Conservation (phyloP, 2,797 vertebrate species). For the Protosalanx chinensis region DNA sequence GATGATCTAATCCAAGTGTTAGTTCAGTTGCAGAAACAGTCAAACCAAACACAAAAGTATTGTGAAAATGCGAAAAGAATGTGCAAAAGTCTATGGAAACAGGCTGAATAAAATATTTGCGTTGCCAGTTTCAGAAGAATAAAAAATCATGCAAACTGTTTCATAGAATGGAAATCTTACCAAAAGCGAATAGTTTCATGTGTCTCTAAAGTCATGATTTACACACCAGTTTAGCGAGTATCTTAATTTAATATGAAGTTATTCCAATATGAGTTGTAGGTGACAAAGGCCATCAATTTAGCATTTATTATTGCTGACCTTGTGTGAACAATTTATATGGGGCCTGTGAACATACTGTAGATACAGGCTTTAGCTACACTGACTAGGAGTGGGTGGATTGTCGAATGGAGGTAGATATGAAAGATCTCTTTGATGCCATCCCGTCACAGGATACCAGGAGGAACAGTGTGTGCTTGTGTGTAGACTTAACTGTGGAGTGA, state of each 20-base stretch:
- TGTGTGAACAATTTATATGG: slow-evolving; percentile 23
- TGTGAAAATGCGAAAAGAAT: no score
- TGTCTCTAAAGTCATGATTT: no score
- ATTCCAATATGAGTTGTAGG: neutral
- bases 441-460: slow-evolving; percentile 43
- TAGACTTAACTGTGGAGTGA: slow-evolving; percentile 47
- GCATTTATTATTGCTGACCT: neutral
- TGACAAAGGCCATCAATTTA: neutral
- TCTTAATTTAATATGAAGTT: neutral
- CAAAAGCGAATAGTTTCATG: slow-evolving; percentile 34
- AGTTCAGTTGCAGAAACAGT: no score
- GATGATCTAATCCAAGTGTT: no score
- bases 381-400: slow-evolving; percentile 18
- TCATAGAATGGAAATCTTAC: slow-evolving; percentile 56
- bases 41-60: no score
- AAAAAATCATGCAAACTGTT: slow-evolving; percentile 62
- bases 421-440: slow-evolving; percentile 60
- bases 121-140: slow-evolving; percentile 44
- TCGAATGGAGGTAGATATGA: slow-evolving; percentile 36
- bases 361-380: slow-evolving; percentile 13
- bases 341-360: slow-evolving; percentile 44
- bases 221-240: neutral
- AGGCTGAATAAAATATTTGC: neutral
- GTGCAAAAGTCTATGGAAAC: no score
- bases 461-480: slow-evolving; percentile 58